Conservation (phyloP, 2,888 invertebrate species). For the Anarsia innoxiella region DNA sequence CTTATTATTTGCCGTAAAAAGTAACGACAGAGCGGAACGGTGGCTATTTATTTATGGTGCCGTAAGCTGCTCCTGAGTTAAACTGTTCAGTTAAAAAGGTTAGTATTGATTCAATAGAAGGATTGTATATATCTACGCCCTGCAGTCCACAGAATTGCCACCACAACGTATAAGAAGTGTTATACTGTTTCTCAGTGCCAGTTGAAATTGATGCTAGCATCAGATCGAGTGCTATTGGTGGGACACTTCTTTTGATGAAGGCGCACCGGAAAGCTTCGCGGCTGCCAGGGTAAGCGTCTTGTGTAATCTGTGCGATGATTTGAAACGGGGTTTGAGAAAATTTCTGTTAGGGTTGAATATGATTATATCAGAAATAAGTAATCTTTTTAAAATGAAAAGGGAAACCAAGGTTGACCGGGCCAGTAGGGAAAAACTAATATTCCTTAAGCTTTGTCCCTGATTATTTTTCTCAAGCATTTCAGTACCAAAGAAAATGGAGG, state of each 20-base stretch:
- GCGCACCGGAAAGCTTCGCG: slow-evolving; percentile 17
- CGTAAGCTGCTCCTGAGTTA: slow-evolving; percentile 16
- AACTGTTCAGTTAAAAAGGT: slow-evolving; percentile 14
- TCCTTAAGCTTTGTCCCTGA: slow-evolving; percentile 15
- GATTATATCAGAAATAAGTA: too few species aligned
- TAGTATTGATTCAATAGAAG: slow-evolving; percentile 6
- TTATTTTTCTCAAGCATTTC: slow-evolving; percentile 14
- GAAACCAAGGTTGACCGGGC: too few species aligned
- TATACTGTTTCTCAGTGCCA: slow-evolving; percentile 16
- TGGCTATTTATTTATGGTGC: slow-evolving; percentile 14
- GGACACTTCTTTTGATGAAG: slow-evolving; percentile 11
- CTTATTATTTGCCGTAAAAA: slow-evolving; percentile 9
- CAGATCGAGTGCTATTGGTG: slow-evolving; percentile 9
- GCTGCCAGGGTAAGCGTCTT: slow-evolving; percentile 20
- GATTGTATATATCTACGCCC: slow-evolving; percentile 2
- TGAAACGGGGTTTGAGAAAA: slow-evolving; percentile 17
- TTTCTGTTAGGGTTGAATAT: too few species aligned
- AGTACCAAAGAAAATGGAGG: not conserved
- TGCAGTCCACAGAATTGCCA: slow-evolving; percentile 13
- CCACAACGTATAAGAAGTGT: slow-evolving; percentile 15
- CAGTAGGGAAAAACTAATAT: slow-evolving; percentile 19
- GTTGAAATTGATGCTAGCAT: slow-evolving; percentile 18
- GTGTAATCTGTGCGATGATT: slow-evolving; percentile 11
- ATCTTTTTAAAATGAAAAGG: too few species aligned
- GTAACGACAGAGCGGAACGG: slow-evolving; percentile 18